phyloP scores from a whole-genome alignment of 2,888 invertebrate species.

The Choristoneura rosaceana region DNA sequence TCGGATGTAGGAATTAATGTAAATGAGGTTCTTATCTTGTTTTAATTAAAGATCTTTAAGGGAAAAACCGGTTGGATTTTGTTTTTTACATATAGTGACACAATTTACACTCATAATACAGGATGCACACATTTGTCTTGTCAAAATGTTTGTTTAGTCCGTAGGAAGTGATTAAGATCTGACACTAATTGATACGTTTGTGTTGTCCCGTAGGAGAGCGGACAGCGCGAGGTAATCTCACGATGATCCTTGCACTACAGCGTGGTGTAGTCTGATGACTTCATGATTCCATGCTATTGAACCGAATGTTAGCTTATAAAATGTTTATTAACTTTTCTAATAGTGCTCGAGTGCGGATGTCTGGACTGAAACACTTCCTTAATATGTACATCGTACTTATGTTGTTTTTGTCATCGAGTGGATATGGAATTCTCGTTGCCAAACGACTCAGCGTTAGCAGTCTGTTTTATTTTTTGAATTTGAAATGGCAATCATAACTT shows the following conservation, averaged over 20 bases:
- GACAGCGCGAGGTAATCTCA: constrained; percentile 89
- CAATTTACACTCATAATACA: neutral
- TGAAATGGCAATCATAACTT: constrained; percentile 52
- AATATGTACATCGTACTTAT: too few relatives aligned
- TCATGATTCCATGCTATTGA: neutral
- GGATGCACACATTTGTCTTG: constrained; percentile 3
- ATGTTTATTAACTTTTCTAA: too few relatives aligned
- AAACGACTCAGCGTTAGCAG: too few relatives aligned
- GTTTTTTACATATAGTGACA: too few relatives aligned
- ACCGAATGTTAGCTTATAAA: neutral
- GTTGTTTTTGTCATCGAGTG: too few relatives aligned
- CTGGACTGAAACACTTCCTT: too few relatives aligned
- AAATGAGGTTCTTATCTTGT: neutral
- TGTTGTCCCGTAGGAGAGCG: constrained; percentile 88
- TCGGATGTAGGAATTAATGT: neutral
- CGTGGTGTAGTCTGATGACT: constrained; percentile 61
- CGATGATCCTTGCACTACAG: constrained; percentile 77
- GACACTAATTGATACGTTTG: constrained; percentile 73
- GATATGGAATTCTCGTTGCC: too few relatives aligned
- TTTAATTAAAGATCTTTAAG: neutral
- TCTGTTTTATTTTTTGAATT: neutral
- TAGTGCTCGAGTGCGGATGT: too few relatives aligned
- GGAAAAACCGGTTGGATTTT: too few relatives aligned
- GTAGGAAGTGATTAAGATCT: constrained; percentile 42
- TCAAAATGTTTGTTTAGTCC: neutral